Evolutionary conservation across 2,113 vertebrate species (phyloP).

Genomic region (Carassius carassius): DNA sequence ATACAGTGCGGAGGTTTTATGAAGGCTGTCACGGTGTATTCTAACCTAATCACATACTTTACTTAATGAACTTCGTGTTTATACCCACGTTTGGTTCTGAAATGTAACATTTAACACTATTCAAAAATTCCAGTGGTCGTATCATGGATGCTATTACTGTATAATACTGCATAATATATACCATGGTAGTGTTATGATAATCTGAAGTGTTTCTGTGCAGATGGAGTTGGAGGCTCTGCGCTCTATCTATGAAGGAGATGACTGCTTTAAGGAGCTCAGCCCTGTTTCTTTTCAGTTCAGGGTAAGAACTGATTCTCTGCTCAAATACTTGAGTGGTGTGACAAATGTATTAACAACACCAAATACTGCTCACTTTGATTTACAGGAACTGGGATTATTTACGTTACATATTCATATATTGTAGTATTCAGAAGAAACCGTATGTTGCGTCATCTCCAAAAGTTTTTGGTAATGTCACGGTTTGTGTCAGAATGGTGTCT

Average conservation of each 20-base stretch:
- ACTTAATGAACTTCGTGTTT: background rate
- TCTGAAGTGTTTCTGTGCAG: slow-evolving; percentile 63
- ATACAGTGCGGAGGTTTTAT: background rate
- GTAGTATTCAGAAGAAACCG: background rate
- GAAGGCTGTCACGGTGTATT: background rate
- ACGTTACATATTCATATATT: background rate
- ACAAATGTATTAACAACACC: background rate
- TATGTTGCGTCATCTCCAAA: background rate
- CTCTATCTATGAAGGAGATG: slow-evolving; percentile 96
- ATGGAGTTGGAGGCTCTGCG: slow-evolving; percentile 96
- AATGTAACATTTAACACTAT: background rate
- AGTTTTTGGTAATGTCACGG: background rate
- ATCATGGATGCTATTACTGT: background rate
- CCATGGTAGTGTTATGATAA: background rate
- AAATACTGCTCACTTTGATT: background rate
- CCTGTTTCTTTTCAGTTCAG: slow-evolving; percentile 91
- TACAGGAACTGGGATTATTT: background rate
- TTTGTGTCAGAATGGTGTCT: background rate
- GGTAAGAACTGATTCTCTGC: slow-evolving; percentile 72
- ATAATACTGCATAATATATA: too few species aligned
- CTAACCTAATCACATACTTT: background rate
- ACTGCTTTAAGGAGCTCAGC: slow-evolving; percentile 91
- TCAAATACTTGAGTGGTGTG: background rate
- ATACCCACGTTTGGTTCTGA: too few species aligned
- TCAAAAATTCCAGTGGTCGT: background rate